These are phyloP conservation scores for Chrysodeixis includens DNA, from an alignment of 2,888 invertebrate species.

Conservation along the genomic window DNA sequence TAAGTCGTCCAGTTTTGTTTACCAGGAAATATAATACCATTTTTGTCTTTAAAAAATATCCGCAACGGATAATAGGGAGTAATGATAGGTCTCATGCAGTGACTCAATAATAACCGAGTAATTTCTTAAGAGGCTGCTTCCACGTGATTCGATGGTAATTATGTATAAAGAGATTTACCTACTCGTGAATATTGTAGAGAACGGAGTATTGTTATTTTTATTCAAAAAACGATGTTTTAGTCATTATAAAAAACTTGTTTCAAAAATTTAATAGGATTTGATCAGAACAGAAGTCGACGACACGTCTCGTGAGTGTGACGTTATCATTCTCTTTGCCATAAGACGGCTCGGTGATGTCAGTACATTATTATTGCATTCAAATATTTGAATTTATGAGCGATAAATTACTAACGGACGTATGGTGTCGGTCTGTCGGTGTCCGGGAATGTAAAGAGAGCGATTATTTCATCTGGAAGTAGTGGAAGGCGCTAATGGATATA, in stretches of 20 bases:
- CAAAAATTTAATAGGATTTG: too few relatives aligned
- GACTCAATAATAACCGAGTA: conserved; percentile 4
- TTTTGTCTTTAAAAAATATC: background rate
- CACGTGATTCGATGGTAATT: background rate
- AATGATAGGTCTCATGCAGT: conserved; percentile 4
- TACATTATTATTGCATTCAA: background rate
- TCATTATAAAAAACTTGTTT: too few relatives aligned
- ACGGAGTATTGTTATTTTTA: too few relatives aligned
- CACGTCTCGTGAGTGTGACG: background rate
- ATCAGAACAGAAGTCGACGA: too few relatives aligned
- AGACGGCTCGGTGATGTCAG: background rate
- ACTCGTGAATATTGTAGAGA: background rate
- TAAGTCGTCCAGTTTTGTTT: background rate
- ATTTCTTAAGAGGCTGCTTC: background rate
- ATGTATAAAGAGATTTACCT: background rate
- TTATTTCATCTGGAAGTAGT: background rate
- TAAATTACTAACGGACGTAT: background rate
- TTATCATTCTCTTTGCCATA: background rate
- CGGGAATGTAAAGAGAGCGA: background rate
- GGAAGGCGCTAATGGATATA: background rate
- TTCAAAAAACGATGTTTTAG: too few relatives aligned
- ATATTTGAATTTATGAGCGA: background rate
- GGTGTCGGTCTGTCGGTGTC: background rate
- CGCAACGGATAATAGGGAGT: background rate
- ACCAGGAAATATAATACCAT: background rate